Conservation (phyloP, 2,888 invertebrate species). For the Tenodera sinensis region DNA sequence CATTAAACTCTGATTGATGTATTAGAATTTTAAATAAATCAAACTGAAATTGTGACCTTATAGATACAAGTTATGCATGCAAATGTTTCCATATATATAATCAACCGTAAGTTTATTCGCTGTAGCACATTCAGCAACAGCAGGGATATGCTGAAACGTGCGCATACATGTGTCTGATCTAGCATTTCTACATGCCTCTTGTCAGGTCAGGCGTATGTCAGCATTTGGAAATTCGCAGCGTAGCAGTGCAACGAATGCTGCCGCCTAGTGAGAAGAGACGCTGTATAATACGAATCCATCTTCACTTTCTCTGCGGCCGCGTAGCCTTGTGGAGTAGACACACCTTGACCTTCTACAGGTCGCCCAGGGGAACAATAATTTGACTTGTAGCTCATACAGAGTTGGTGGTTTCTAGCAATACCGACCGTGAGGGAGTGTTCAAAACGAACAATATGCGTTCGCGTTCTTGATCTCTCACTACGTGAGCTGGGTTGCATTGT, state of each 20-base stretch:
- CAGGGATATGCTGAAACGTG: not conserved
- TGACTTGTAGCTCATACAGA: not conserved
- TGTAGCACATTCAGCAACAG: not conserved
- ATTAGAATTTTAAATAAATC: no score
- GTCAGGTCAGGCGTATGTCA: not conserved
- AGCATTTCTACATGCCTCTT: no score
- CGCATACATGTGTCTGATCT: no score
- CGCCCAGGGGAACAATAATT: constrained; percentile 10
- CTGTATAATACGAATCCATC: not conserved
- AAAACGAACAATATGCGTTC: no score
- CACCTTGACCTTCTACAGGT: constrained; percentile 23
- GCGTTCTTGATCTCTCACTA: no score
- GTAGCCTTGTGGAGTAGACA: not conserved
- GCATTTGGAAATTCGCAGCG: not conserved
- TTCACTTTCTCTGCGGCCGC: not conserved
- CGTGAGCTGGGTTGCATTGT: no score
- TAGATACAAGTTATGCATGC: no score
- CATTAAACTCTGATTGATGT: no score
- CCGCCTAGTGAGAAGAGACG: not conserved
- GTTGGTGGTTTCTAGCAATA: not conserved
- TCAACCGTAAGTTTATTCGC: not conserved
- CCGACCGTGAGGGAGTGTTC: not conserved
- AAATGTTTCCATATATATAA: no score
- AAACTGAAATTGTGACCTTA: no score
- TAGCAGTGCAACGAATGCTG: not conserved